A percentile compares a stretch with the other conserved stretches of the same genome.
phyloP scores from a whole-genome alignment of 2,113 vertebrate genomes.

The Cottus gobio region DNA sequence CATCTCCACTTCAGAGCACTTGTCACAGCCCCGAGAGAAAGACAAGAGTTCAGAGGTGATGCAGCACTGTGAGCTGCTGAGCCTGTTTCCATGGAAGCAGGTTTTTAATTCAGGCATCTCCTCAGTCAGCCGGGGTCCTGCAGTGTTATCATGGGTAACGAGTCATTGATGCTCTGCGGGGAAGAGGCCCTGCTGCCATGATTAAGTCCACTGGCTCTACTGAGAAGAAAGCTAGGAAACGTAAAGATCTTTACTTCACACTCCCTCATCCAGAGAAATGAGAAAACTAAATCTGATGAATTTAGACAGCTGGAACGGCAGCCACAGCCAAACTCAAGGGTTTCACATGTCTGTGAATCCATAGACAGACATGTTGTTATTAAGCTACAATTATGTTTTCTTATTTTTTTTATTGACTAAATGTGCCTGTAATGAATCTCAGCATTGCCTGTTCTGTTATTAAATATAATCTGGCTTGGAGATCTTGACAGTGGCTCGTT shows the following conservation, averaged over 20 bases:
- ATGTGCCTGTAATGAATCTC: conserved; percentile 3
- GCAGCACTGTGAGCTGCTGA: conserved; percentile 61
- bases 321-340: neutral
- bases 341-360: conserved; percentile 18
- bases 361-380: conserved; percentile 1
- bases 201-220: conserved; percentile 77
- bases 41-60: conserved; percentile 81
- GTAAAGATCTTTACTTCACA: conserved; percentile 64
- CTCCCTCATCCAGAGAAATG: conserved; percentile 45
- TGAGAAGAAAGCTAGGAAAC: conserved; percentile 61
- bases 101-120: conserved; percentile 81
- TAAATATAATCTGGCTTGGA: conserved; percentile 14
- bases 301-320: conserved; percentile 29
- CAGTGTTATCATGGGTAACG: conserved; percentile 75
- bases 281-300: conserved; percentile 36
- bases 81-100: conserved; percentile 78
- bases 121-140: conserved; percentile 79
- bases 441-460: conserved; percentile 1
- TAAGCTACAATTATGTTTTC: conserved; percentile 14
- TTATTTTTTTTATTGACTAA: conserved; percentile 1
- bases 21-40: conserved; percentile 75
- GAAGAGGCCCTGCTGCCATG: conserved; percentile 68
- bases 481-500: neutral
- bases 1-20: conserved; percentile 67
- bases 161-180: conserved; percentile 77